These are phyloP conservation scores for Ptyas mucosa DNA, from an alignment of 2,113 vertebrate species.

Conservation along the genomic window DNA sequence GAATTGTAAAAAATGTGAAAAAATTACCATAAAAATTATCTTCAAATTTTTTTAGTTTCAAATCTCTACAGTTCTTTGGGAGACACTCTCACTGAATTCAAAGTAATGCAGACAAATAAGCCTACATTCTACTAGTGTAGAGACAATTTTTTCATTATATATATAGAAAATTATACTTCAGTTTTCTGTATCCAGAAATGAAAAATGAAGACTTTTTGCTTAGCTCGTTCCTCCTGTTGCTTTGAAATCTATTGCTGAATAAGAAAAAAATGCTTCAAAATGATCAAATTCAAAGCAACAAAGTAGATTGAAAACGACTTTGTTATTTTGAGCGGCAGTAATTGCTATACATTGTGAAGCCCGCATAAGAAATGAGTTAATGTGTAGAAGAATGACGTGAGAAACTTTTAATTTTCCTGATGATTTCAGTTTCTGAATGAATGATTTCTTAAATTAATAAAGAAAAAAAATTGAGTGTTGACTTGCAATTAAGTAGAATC, in stretches of 20 bases:
- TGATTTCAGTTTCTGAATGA: slow-evolving; percentile 76
- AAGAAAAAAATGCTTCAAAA: slow-evolving; percentile 65
- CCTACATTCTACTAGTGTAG: not conserved
- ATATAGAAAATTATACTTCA: not conserved
- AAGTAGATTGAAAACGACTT: slow-evolving; percentile 79
- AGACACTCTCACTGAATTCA: not conserved
- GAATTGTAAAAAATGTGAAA: not conserved
- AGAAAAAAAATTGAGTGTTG: slow-evolving; percentile 73
- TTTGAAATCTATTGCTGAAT: slow-evolving; percentile 56
- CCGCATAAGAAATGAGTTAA: slow-evolving; percentile 81
- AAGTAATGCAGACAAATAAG: not conserved
- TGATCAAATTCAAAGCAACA: slow-evolving; percentile 71
- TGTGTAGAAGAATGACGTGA: slow-evolving; percentile 73
- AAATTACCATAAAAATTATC: not conserved
- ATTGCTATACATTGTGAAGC: slow-evolving; percentile 80
- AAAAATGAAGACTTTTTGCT: slow-evolving; percentile 23
- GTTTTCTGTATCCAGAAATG: not conserved
- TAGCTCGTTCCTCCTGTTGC: slow-evolving; percentile 55
- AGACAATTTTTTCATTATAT: not conserved
- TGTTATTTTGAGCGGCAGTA: slow-evolving; percentile 71
- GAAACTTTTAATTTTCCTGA: slow-evolving; percentile 76
- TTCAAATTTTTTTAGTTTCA: not conserved
- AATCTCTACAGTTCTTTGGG: not conserved
- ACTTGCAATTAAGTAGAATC: slow-evolving; percentile 77
- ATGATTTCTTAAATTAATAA: slow-evolving; percentile 83